A percentile compares a stretch with the other conserved stretches of the same genome.
These are phyloP conservation scores for Aphrophora alni DNA, from an alignment of 2,888 invertebrate species.

Conservation along the genomic window DNA sequence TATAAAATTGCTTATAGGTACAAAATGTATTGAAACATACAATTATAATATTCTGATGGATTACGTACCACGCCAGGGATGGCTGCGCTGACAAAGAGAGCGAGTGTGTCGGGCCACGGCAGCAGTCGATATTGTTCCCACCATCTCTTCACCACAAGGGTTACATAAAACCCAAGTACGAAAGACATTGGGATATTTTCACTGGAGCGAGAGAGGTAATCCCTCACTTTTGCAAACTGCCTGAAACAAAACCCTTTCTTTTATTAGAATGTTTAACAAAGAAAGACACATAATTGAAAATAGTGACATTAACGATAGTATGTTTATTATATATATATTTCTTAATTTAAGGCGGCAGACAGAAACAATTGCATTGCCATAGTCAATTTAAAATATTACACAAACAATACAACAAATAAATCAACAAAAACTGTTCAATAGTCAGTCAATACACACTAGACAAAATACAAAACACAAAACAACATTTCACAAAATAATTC, in stretches of 20 bases:
- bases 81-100: conserved; percentile 89
- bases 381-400: too few relatives aligned
- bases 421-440: too few relatives aligned
- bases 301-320: not conserved
- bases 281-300: conserved; percentile 4
- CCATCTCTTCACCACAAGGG: conserved; percentile 90
- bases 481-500: too few relatives aligned
- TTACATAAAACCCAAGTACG: conserved; percentile 94
- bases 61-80: conserved; percentile 88
- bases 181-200: conserved; percentile 95
- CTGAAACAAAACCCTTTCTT: conserved; percentile 62
- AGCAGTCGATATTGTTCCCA: conserved; percentile 94
- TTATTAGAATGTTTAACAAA: not conserved
- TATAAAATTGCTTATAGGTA: not conserved
- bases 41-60: not conserved
- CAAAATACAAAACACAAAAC: too few relatives aligned
- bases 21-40: not conserved
- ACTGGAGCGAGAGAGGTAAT: conserved; percentile 86
- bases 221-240: conserved; percentile 83
- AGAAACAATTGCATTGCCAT: too few relatives aligned
- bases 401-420: too few relatives aligned
- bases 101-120: conserved; percentile 94
- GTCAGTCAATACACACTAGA: too few relatives aligned
- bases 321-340: too few relatives aligned
- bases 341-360: too few relatives aligned